Evolutionary conservation across 2,888 invertebrate genomes (phyloP).

Genomic region (Drosophila kambysellisi): DNA sequence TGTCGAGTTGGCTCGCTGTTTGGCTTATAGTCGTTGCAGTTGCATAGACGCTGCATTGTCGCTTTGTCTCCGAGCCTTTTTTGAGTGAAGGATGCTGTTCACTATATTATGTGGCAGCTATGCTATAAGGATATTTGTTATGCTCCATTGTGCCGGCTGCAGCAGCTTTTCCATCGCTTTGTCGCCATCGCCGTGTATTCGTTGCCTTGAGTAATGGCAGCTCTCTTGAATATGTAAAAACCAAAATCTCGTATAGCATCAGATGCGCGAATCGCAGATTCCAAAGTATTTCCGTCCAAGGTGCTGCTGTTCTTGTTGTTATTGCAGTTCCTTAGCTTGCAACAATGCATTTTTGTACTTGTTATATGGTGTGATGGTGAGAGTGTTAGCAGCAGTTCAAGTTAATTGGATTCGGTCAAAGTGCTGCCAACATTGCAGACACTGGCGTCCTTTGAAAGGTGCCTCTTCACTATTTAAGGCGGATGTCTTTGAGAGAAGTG

Average conservation of each 20-base stretch:
- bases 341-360: slow-evolving; percentile 16
- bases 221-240: slow-evolving; percentile 73
- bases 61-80: slow-evolving; percentile 44
- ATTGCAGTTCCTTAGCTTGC: slow-evolving; percentile 36
- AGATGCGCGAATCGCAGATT: slow-evolving; percentile 53
- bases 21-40: slow-evolving; percentile 2
- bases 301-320: slow-evolving; percentile 33
- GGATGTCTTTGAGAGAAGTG: slow-evolving; percentile 1
- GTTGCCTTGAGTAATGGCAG: slow-evolving; percentile 61
- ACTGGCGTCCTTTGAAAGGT: slow-evolving; percentile 55
- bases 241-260: slow-evolving; percentile 74
- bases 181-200: slow-evolving; percentile 61
- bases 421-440: slow-evolving; percentile 48
- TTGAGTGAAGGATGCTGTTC: slow-evolving; percentile 63
- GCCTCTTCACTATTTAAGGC: slow-evolving; percentile 9
- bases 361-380: slow-evolving; percentile 6
- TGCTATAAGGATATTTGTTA: slow-evolving; percentile 64
- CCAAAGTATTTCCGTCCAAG: slow-evolving; percentile 60
- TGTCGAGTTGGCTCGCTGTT: neutral
- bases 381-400: slow-evolving; percentile 57
- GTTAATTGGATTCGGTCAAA: slow-evolving; percentile 77
- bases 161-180: slow-evolving; percentile 28
- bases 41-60: slow-evolving; percentile 8
- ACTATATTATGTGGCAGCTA: slow-evolving; percentile 66
- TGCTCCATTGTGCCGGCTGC: slow-evolving; percentile 64